Conservation (phyloP, 1,140 invertebrate species). For the Ladona fulva region DNA sequence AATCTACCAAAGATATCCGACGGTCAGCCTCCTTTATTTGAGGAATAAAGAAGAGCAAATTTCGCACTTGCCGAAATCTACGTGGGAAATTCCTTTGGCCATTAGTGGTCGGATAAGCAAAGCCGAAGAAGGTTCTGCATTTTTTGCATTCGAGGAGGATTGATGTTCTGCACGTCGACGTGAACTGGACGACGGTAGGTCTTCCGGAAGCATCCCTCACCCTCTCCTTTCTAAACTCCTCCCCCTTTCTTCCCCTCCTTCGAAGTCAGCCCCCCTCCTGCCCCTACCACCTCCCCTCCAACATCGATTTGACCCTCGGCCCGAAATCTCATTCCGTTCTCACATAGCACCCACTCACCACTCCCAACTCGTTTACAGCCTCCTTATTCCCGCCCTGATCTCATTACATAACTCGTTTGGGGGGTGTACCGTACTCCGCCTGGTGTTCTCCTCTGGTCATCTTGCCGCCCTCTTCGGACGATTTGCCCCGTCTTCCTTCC, state of each 20-base stretch:
- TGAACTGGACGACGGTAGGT: too few species aligned
- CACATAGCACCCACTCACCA: background rate
- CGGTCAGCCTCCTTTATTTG: too few species aligned
- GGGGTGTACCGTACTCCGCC: background rate
- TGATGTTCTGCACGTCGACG: too few species aligned
- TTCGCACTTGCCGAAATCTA: too few species aligned
- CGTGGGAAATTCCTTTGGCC: too few species aligned
- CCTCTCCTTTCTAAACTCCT: background rate
- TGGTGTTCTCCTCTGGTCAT: background rate
- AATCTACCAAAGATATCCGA: too few species aligned
- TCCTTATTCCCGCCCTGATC: background rate
- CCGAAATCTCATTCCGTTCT: conserved; percentile 8
- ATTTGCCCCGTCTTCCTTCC: background rate
- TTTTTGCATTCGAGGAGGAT: too few species aligned
- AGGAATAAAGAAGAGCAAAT: too few species aligned
- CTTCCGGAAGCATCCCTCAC: background rate
- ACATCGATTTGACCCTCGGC: conserved; percentile 2
- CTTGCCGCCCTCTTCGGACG: background rate
- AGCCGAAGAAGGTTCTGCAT: too few species aligned
- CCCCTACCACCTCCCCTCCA: background rate
- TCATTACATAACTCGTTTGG: conserved; percentile 1
- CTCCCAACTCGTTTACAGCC: background rate
- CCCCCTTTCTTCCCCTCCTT: background rate
- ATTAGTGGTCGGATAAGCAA: too few species aligned
- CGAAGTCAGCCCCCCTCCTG: background rate